Conservation (phyloP, 2,888 invertebrate species). For the Oegoconia quadripuncta region DNA sequence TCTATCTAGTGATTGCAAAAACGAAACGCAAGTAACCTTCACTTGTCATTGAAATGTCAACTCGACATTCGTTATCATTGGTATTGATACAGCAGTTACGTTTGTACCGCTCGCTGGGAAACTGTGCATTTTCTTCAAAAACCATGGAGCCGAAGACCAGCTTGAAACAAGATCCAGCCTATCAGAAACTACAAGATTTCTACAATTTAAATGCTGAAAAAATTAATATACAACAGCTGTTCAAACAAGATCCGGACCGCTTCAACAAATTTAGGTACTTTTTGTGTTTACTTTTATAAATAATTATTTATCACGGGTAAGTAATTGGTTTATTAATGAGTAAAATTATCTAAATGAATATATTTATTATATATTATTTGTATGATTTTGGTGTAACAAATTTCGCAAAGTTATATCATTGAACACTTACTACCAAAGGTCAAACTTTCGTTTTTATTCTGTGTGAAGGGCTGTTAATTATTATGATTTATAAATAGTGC, state of each 20-base stretch:
- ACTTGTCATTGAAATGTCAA: constrained; percentile 72
- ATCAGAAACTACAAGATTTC: constrained; percentile 86
- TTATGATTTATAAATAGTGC: no score
- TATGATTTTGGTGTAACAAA: background rate
- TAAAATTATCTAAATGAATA: background rate
- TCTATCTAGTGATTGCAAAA: no score
- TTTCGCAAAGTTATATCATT: constrained; percentile 27
- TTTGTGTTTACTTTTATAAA: no score
- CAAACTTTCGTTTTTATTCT: constrained; percentile 27
- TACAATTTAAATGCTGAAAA: constrained; percentile 85
- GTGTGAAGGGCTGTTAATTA: no score
- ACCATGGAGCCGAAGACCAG: constrained; percentile 69
- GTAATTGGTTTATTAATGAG: background rate
- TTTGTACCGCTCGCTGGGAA: constrained; percentile 32
- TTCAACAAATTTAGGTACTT: constrained; percentile 95
- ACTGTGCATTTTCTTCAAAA: constrained; percentile 35
- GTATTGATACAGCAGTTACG: constrained; percentile 37
- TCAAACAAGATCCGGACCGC: constrained; percentile 87
- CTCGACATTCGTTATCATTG: constrained; percentile 62
- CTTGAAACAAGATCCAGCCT: constrained; percentile 81
- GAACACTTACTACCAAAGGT: constrained; percentile 46
- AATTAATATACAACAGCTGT: constrained; percentile 90
- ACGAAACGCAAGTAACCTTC: constrained; percentile 56
- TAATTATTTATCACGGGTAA: background rate
- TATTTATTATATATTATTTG: background rate